Evolutionary conservation across 2,888 invertebrate species (phyloP), one percentile per base, ranked within the genome.

Genomic region (Machimus rusticus): DNA sequence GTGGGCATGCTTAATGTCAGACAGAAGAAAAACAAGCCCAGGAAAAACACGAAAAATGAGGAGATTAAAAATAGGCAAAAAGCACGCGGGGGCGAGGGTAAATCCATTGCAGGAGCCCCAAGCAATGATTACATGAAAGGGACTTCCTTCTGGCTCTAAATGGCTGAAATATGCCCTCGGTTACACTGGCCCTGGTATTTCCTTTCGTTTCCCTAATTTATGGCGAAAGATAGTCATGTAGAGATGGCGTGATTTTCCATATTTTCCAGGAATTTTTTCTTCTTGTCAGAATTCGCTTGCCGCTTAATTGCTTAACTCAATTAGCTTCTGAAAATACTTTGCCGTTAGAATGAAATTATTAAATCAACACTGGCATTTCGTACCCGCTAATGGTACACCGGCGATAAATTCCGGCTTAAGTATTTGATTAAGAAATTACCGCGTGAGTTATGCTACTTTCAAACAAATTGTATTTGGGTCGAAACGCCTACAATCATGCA

Each of bases 191-290:
- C 74, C 5, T n/a, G 85, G 85, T 23, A 85, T 85, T 85, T 85
- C 85, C 85, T 85, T 85, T 85, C 39, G 43, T 74, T 85, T 43
- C 19, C 46, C 37, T 85, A 85, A 88, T 88, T 88, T 88, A 88
- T 88, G 86, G 74, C 81, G 55, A 82, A 86, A 86, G 86, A 76
- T 86, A 74, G 77, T 37, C 82, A 82, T 86, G 86, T 88, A 82
- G 82, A 82, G 82, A 81, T 88, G 86, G 86, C 88, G 88, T 88
- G 88, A 88, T 86, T 88, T 88, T 86, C 86, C 88, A 82, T 88
- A 88, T 87, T 87, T 87, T 86, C 78, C 43, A 85, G 23, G 87
- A 87, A 82, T 82, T 82, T 82, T 82, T 82, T 66, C 82, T 23
- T 37, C 57, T 82, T 82, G 85, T 74, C 74, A 85, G 85, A 85